Base-by-base conservation (phyloP, 2,888 invertebrate genomes). In the Eugnorisma glareosa region DNA sequence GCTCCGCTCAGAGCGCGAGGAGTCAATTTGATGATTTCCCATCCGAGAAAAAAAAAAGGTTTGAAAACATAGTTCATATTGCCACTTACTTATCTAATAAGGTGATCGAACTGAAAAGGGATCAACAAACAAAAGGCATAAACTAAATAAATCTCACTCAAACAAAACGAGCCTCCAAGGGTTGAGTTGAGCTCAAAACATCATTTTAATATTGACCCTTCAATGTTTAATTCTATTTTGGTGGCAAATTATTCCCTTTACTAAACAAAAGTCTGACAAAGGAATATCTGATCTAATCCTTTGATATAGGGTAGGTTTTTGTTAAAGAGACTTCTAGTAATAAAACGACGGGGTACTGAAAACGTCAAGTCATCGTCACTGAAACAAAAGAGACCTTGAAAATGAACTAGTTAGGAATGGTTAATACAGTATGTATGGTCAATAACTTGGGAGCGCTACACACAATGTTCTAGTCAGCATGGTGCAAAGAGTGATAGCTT, bases 231-330 rank as follows among this genome's bases (percentile, higher is more conserved):
- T 76, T 68, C 73, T 69, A 81, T 84, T 87, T 77, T 74, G 24
- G 70, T 77, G 83, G 84, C 84, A 87, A 86, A 86, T 87, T 84
- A 82, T 79, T 67, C 70, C 51, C 31, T 77, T 68, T 31, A 48
- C 51, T 66, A 67, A 21, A 67, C 40, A 18, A 13, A 37, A 31
- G 15, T 18, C 10, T 67, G 0, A 0, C 37, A 67, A 54, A 4
- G 13, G 18, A 85, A 75, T 67, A 21, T 18, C 8, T 7, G 31
- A 59, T 61, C 13, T 76, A 40, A 10, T 0, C 0, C 2, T 8
- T 37, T 6, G 7, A 1, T 0, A 35, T 64, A 79, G 8, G 40
- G 77, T 77, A 1, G 1, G 4, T 40, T 75, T 75, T 85, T 1
- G 45, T 64, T 48, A 43, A n/a, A n/a, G n/a, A 4, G 0, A 15